These are phyloP conservation scores for Eupithecia tripunctaria DNA, from an alignment of 2,888 invertebrate genomes.

Conservation along the genomic window DNA sequence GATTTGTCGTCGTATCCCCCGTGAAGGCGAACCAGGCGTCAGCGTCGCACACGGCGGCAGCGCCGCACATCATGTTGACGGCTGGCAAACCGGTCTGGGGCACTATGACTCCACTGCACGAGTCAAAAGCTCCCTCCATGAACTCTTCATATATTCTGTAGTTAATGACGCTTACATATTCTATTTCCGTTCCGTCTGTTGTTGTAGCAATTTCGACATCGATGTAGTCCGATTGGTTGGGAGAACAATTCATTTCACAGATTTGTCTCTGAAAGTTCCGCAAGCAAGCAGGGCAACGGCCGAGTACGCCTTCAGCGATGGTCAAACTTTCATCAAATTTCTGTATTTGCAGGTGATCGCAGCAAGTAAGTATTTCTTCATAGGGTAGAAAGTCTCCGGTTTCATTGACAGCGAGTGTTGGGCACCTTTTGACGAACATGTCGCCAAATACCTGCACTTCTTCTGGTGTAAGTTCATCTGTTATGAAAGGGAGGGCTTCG, in stretches of 20 bases:
- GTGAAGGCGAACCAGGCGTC: slow-evolving; percentile 87
- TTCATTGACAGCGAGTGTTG: slow-evolving; percentile 78
- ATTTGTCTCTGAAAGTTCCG: slow-evolving; percentile 90
- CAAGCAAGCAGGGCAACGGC: slow-evolving; percentile 92
- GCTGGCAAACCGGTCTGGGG: slow-evolving; percentile 90
- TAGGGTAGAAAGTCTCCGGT: slow-evolving; percentile 60
- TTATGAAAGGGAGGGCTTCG: slow-evolving; percentile 53
- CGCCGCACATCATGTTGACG: slow-evolving; percentile 91
- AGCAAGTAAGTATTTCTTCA: slow-evolving; percentile 84
- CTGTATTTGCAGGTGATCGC: slow-evolving; percentile 81
- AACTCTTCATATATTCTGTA: slow-evolving; percentile 85
- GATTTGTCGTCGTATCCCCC: slow-evolving; percentile 82
- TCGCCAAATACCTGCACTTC: slow-evolving; percentile 62
- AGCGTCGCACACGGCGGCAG: slow-evolving; percentile 86
- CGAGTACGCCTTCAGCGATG: slow-evolving; percentile 87
- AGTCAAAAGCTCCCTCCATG: slow-evolving; percentile 87
- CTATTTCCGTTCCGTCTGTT: slow-evolving; percentile 43
- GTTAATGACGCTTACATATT: slow-evolving; percentile 78
- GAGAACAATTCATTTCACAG: slow-evolving; percentile 92
- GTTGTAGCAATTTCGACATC: slow-evolving; percentile 53
- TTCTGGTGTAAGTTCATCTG: slow-evolving; percentile 58
- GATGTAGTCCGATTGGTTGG: slow-evolving; percentile 85
- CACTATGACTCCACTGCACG: slow-evolving; percentile 91
- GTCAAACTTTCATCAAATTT: slow-evolving; percentile 82
- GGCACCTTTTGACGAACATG: slow-evolving; percentile 85